Evolutionary conservation across 2,888 invertebrate genomes (phyloP).

Genomic region (Busseola fusca): DNA sequence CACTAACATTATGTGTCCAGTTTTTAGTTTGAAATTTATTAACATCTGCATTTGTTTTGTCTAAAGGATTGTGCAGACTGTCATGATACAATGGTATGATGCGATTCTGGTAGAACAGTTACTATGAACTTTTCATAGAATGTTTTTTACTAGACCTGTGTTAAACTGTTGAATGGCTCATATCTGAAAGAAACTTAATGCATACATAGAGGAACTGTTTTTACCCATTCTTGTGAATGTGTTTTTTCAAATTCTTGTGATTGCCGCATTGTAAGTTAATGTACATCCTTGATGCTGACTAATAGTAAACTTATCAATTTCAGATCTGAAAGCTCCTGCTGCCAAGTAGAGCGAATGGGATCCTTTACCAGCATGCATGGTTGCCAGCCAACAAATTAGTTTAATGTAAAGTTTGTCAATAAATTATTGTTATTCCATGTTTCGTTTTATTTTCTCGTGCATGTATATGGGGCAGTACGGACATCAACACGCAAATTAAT

Average conservation of each 20-base stretch:
- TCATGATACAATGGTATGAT: background rate
- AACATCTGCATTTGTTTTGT: slow-evolving; percentile 27
- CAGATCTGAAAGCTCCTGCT: slow-evolving; percentile 75
- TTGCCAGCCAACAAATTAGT: slow-evolving; percentile 70
- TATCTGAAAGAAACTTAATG: background rate
- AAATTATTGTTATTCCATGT: slow-evolving; percentile 62
- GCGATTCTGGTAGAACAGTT: background rate
- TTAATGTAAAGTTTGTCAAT: slow-evolving; percentile 70
- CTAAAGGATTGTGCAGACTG: background rate
- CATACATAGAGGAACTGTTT: slow-evolving; percentile 19
- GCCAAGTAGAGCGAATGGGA: slow-evolving; percentile 68
- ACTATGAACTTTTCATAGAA: background rate
- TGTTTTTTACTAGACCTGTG: background rate
- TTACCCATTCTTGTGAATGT: slow-evolving; percentile 2
- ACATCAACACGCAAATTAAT: background rate
- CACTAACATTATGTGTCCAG: slow-evolving; percentile 25
- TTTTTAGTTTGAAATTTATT: slow-evolving; percentile 10
- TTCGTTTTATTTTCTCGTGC: slow-evolving; percentile 11
- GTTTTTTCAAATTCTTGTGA: slow-evolving; percentile 13
- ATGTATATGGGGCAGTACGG: background rate
- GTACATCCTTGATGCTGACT: background rate
- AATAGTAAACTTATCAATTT: slow-evolving; percentile 56
- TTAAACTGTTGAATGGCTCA: background rate
- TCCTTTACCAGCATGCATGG: slow-evolving; percentile 71
- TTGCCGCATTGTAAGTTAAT: background rate